Evolutionary conservation across 2,888 invertebrate genomes (phyloP), one percentile per base, ranked within the genome.

Genomic region (Leucozona laternaria): DNA sequence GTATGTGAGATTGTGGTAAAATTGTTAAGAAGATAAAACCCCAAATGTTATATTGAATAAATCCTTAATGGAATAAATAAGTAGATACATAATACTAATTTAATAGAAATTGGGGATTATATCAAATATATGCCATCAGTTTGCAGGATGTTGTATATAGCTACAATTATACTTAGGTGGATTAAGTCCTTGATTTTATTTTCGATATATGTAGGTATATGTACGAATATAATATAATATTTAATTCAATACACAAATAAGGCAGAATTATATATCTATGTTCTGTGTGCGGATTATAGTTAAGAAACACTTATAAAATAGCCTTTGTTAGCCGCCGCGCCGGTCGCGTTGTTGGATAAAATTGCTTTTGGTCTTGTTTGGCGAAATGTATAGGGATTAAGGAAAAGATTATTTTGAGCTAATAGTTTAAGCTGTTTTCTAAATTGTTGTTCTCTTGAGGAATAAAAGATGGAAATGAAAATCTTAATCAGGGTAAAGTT

Each of bases 81-180:
- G 77, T 53, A 68, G 81, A 40, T 20, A 31, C 31, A 31, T 31
- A 31, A 17, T 17, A 78, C 77, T 85, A 78, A 81, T 85, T 85
- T 81, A 85, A 81, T 85, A 85, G 85, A 81, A 85, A 85, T 85
- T 85, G 68, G 62, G 73, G 85, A 77, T 85, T 85, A 81, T 72
- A 68, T 64, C 22, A 64, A 34, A 37, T 40, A 37, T 37, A 17
- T 58, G 76, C 66, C 80, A 72, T 40, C 22, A 22, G 15, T 60
- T 60, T 22, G 68, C 60, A 72, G 76, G 77, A 45, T 81, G 77
- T 28, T 43, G 28, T 25, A 22, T 37, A n/a, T 28, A 4, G 28
- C 31, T 31, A 53, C 22, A 17, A 45, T 64, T 20, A 45, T 68
- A 73, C 68, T 78, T 68, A 48, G 81, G 73, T 53, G 85, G 85